These are phyloP conservation scores for Scartelaos histophorus DNA, from an alignment of 2,113 vertebrate species.

Conservation along the genomic window DNA sequence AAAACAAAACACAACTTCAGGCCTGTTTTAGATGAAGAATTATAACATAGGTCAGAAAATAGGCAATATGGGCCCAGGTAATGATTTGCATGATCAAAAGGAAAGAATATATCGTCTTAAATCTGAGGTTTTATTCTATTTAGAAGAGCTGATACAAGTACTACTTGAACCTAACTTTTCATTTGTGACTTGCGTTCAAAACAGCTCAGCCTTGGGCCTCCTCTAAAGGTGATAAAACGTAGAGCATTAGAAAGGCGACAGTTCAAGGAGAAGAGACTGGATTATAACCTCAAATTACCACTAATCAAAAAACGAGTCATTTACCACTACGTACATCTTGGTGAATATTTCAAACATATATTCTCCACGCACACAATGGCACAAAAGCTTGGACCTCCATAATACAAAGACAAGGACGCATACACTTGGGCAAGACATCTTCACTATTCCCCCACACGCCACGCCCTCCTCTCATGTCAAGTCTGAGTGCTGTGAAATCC, in stretches of 20 bases:
- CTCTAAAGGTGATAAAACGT: conserved; percentile 1
- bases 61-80: no score
- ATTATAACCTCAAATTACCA: conserved; percentile 15
- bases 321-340: background rate
- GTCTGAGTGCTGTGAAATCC: conserved; percentile 39
- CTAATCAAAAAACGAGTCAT: background rate
- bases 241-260: background rate
- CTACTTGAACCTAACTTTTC: background rate
- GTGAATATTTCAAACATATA: conserved; percentile 1
- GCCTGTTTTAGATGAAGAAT: no score
- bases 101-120: background rate
- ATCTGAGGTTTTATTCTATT: background rate
- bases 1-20: no score
- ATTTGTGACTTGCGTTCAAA: background rate
- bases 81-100: no score
- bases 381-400: conserved; percentile 1
- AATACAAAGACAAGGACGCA: conserved; percentile 29
- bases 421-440: conserved; percentile 6
- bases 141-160: background rate
- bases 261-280: conserved; percentile 57
- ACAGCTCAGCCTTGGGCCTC: background rate
- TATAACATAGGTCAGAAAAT: no score
- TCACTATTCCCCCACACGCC: conserved; percentile 37
- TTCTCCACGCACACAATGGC: background rate
- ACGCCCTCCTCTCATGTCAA: conserved; percentile 56